Conservation (phyloP, 1,140 invertebrate species). For the Probaryconus sp. region DNA sequence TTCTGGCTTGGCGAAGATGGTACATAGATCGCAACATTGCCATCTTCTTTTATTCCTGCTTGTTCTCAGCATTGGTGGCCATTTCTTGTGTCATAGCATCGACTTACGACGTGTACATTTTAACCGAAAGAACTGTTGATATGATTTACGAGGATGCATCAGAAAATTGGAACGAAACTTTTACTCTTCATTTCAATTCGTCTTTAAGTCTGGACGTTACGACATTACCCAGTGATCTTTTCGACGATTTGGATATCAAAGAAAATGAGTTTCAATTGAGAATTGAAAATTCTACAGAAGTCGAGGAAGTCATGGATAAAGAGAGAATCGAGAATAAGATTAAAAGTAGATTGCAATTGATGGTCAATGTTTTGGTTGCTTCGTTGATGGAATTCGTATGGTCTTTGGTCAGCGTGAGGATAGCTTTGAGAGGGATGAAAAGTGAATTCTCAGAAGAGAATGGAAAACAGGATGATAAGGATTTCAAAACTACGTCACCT, state of each 20-base stretch:
- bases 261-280: too few species aligned
- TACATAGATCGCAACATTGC: slow-evolving; percentile 83
- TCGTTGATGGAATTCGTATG: slow-evolving; percentile 80
- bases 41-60: slow-evolving; percentile 78
- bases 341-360: slow-evolving; percentile 69
- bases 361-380: slow-evolving; percentile 81
- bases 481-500: slow-evolving; percentile 19
- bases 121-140: background rate
- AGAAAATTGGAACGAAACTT: slow-evolving; percentile 2
- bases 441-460: slow-evolving; percentile 78
- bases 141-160: background rate
- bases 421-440: slow-evolving; percentile 81
- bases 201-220: too few species aligned
- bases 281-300: too few species aligned
- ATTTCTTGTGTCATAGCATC: slow-evolving; percentile 61
- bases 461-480: slow-evolving; percentile 23
- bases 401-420: slow-evolving; percentile 80
- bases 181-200: background rate
- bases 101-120: slow-evolving; percentile 56
- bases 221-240: too few species aligned
- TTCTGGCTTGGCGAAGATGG: slow-evolving; percentile 82
- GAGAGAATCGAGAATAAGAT: background rate
- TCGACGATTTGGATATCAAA: too few species aligned
- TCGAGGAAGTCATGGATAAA: background rate
- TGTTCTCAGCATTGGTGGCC: slow-evolving; percentile 62